phyloP scores from a whole-genome alignment of 2,888 invertebrate genomes.

The Pelosia muscerda region DNA sequence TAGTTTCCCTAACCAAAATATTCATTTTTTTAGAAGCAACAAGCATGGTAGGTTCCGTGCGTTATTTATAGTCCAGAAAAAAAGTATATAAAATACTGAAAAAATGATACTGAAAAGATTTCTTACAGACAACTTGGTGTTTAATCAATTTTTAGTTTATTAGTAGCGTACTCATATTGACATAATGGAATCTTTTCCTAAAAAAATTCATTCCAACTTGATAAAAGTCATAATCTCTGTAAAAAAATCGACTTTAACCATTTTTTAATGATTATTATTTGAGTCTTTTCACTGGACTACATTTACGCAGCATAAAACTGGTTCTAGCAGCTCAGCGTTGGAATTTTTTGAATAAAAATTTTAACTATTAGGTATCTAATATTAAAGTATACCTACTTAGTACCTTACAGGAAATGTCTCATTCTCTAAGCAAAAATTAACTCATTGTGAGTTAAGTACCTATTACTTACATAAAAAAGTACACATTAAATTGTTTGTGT shows the following conservation, averaged over 20 bases:
- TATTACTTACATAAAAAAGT: too few species aligned
- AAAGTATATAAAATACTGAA: background rate
- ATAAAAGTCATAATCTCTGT: background rate
- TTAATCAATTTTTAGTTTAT: background rate
- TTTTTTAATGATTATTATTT: background rate
- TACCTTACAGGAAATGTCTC: constrained; percentile 7
- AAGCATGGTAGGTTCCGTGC: background rate
- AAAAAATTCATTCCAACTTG: too few species aligned
- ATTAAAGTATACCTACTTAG: constrained; percentile 1
- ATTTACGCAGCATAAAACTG: background rate
- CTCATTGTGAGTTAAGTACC: background rate
- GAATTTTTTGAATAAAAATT: background rate
- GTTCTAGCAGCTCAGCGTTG: background rate
- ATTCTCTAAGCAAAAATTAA: constrained; percentile 11
- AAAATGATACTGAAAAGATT: background rate
- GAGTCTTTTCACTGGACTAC: background rate
- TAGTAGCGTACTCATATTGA: too few species aligned
- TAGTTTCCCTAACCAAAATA: background rate
- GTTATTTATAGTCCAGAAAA: background rate
- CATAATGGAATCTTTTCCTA: too few species aligned
- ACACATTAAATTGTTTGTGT: too few species aligned
- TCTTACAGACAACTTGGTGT: background rate
- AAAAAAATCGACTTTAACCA: background rate
- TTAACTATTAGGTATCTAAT: background rate
- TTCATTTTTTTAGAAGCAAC: background rate